phyloP scores from a whole-genome alignment of 2,113 vertebrate species.

The Bubo scandiacus region DNA sequence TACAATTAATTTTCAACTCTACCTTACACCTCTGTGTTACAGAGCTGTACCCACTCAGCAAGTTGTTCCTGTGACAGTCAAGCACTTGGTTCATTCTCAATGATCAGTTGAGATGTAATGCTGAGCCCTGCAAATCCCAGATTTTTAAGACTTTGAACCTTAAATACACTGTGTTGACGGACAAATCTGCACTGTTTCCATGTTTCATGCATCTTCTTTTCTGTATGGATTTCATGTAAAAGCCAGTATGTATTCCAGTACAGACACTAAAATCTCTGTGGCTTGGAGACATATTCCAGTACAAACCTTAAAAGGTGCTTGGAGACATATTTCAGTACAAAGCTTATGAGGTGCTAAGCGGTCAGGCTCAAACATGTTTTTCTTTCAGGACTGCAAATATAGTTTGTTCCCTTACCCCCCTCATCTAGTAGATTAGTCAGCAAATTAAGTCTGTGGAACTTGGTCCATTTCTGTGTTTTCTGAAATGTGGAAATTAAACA shows the following conservation, averaged over 20 bases:
- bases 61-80: background rate
- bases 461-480: background rate
- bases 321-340: background rate
- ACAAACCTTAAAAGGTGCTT: background rate
- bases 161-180: background rate
- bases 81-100: background rate
- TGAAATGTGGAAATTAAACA: background rate
- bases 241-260: background rate
- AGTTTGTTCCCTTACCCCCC: background rate
- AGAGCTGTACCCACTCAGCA: background rate
- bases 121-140: background rate
- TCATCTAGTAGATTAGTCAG: background rate
- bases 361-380: background rate
- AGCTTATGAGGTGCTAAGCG: background rate
- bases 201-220: background rate
- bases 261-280: background rate
- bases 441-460: background rate
- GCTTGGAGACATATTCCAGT: background rate
- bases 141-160: background rate
- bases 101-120: background rate
- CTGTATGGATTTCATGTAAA: background rate
- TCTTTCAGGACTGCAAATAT: background rate
- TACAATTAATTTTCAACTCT: constrained; percentile 5
- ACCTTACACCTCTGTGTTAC: rapidly evolving
- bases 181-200: background rate